A percentile compares a stretch with the other conserved stretches of the same genome.
phyloP scores from a whole-genome alignment of 2,113 vertebrate species.

The Falcunculus frontatus region DNA sequence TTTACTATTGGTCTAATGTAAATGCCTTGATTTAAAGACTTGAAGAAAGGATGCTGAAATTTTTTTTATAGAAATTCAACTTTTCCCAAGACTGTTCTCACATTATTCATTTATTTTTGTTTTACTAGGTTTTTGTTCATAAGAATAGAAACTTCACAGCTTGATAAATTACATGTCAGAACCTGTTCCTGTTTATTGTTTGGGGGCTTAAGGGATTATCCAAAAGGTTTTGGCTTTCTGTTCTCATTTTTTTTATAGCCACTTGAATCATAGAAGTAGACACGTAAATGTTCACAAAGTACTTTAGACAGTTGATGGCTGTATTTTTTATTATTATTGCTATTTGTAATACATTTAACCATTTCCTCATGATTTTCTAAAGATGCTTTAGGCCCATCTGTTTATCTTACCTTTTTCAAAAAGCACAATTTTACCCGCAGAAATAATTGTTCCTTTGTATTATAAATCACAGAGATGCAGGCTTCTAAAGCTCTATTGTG shows the following conservation, averaged over 20 bases:
- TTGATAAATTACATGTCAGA: constrained; percentile 58
- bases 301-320: constrained; percentile 24
- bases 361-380: constrained; percentile 19
- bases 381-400: constrained; percentile 34
- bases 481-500: constrained; percentile 39
- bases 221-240: constrained; percentile 23
- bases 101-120: constrained; percentile 39
- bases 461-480: constrained; percentile 45
- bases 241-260: not conserved
- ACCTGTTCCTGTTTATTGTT: constrained; percentile 51
- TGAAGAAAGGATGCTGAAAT: not conserved
- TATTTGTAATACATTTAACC: constrained; percentile 40
- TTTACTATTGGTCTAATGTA: not conserved
- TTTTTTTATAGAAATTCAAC: not conserved
- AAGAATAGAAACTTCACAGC: constrained; percentile 30
- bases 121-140: constrained; percentile 33
- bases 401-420: constrained; percentile 56
- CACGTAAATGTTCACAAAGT: not conserved
- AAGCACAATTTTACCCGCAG: constrained; percentile 42
- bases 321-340: constrained; percentile 40
- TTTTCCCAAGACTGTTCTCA: not conserved
- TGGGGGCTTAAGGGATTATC: constrained; percentile 22
- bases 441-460: constrained; percentile 60
- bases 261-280: not conserved
- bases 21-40: not conserved